Evolutionary conservation across 2,888 invertebrate species (phyloP).

Genomic region (Dryocosmus kuriphilus): DNA sequence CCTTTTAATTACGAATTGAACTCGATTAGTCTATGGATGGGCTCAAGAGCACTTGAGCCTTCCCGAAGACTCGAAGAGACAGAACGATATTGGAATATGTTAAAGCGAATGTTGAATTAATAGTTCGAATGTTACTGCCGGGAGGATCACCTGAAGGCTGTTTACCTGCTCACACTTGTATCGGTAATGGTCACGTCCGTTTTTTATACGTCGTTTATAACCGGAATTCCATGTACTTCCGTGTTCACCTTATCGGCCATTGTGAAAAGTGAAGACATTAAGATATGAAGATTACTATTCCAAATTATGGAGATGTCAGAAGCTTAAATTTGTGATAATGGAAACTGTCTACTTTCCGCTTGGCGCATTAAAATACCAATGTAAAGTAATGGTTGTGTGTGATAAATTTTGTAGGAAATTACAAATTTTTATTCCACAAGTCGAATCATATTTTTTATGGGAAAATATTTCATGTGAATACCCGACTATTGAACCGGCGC

Average conservation of each 20-base stretch:
- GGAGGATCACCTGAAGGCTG: slow-evolving; percentile 61
- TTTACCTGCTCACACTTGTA: slow-evolving; percentile 57
- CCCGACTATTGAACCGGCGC: background rate
- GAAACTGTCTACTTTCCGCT: slow-evolving; percentile 24
- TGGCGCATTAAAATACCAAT: background rate
- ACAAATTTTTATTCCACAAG: background rate
- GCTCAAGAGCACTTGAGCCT: slow-evolving; percentile 26
- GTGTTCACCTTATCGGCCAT: slow-evolving; percentile 67
- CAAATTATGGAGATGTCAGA: slow-evolving; percentile 34
- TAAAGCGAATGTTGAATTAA: slow-evolving; percentile 54
- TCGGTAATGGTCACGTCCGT: slow-evolving; percentile 46
- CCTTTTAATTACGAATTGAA: background rate
- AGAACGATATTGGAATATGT: slow-evolving; percentile 33
- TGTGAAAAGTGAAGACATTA: slow-evolving; percentile 62
- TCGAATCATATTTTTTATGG: background rate
- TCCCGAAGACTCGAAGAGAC: slow-evolving; percentile 37
- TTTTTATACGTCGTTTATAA: slow-evolving; percentile 65
- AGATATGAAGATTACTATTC: slow-evolving; percentile 61
- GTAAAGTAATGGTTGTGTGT: background rate
- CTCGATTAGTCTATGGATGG: slow-evolving; percentile 13
- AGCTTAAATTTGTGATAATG: slow-evolving; percentile 19
- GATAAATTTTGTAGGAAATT: background rate
- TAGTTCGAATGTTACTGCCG: slow-evolving; percentile 61
- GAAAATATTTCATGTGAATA: background rate
- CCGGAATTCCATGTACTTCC: slow-evolving; percentile 69